Evolutionary conservation across 2,113 vertebrate species (phyloP).

Genomic region (Ovibos moschatus): DNA sequence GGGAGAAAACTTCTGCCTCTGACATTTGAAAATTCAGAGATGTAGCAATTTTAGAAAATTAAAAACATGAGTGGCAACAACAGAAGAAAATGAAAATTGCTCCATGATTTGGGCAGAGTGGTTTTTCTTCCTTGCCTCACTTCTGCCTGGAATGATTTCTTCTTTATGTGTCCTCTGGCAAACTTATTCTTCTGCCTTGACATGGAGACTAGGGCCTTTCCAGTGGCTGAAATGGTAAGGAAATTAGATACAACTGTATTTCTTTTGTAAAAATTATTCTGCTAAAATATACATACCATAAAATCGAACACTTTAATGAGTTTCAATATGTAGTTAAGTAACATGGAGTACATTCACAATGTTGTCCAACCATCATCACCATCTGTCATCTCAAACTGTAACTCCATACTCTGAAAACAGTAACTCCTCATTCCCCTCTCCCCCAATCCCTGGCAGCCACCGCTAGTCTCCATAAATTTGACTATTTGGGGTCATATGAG

Average conservation of each 20-base stretch:
- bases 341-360: background rate
- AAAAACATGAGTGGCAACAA: slow-evolving; percentile 10
- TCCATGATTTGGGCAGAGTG: background rate
- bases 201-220: background rate
- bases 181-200: background rate
- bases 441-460: background rate
- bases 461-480: background rate
- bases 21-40: slow-evolving; percentile 26
- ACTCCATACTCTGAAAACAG: background rate
- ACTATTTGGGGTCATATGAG: background rate
- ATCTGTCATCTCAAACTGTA: background rate
- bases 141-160: background rate
- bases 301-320: background rate
- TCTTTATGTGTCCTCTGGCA: background rate
- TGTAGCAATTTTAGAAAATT: slow-evolving; percentile 18
- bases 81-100: background rate
- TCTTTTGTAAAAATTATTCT: background rate
- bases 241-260: background rate
- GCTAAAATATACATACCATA: background rate
- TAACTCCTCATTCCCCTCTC: rapidly evolving
- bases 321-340: background rate
- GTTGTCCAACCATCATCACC: too few species aligned
- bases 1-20: background rate
- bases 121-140: background rate
- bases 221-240: background rate